Evolutionary conservation across 2,797 vertebrate species (phyloP), one percentile per base, ranked within the genome.

Genomic region (Bovichtus diacanthus): DNA sequence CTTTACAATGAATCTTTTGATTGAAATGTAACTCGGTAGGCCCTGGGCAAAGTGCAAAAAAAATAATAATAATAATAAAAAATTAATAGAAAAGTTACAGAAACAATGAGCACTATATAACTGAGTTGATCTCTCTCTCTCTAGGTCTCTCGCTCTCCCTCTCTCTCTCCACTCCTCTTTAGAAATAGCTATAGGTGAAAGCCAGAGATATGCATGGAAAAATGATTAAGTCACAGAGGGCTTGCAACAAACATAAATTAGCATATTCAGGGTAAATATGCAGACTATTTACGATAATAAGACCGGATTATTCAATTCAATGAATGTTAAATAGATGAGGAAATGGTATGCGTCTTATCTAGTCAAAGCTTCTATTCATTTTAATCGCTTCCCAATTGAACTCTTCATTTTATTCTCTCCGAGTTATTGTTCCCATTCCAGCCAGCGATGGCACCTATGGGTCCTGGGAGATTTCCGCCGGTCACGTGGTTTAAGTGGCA

Each of bases 181-280:
- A 91, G 85, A 92, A 85, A 88, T 62, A 84, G 88, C 88, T 93
- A 90, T 92, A 87, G 87, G 87, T 88, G 76, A 77, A 83, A 89
- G 77, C 2, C 73, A 75, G 82, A 93, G 90, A 94, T 92, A 90
- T 92, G 92, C 90, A 93, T 94, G 93, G 92, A 94, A 95, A 95
- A 93, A 94, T 93, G 91, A 94, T 95, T 93, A 95, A 94, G 91
- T 89, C 94, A 76, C 89, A 90, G 89, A 96, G 94, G 92, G 97
- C 98, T 98, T 72, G 95, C 96, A 99, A 98, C 97, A 95, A 98
- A 96, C 95, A 98, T 94, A 97, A 96, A 99, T 99, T 98, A 98
- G 96, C 98, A 99, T 99, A 98, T 98, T 97, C 96, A 97, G 97
- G 96, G 97, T 97, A 98, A 98, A 98, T 98, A 97, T 97, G 96